Percentiles rank a stretch among this genome's conserved stretches.
These are phyloP conservation scores for Chelonia mydas DNA, from an alignment of 2,797 vertebrate genomes.

Conservation along the genomic window DNA sequence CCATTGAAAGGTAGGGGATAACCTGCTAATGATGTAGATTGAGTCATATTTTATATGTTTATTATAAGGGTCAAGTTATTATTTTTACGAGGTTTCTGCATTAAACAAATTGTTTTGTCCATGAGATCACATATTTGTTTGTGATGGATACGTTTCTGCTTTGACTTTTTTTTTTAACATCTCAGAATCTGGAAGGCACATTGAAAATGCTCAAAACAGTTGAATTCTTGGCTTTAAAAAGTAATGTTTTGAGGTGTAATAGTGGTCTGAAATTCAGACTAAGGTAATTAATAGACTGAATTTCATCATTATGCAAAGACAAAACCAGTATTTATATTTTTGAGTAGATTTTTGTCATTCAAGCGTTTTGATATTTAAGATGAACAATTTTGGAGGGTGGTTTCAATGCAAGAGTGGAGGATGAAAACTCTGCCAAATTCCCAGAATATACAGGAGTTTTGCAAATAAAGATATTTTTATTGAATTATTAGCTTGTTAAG, in stretches of 20 bases:
- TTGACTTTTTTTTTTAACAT: background rate
- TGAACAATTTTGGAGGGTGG: background rate
- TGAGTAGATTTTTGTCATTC: background rate
- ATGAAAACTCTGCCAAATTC: background rate
- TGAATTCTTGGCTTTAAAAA: background rate
- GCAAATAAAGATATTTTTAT: background rate
- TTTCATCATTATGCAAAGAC: background rate
- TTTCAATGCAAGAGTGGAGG: background rate
- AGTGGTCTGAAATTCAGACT: background rate
- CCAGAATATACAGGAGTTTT: background rate
- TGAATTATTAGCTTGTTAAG: background rate
- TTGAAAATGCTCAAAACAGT: background rate
- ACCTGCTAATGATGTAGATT: background rate
- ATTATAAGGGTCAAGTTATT: background rate
- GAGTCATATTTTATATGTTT: background rate
- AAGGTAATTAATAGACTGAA: background rate
- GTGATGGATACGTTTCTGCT: accelerated
- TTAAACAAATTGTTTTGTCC: background rate
- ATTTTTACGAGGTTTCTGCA: background rate
- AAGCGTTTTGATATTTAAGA: background rate
- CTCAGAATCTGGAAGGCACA: background rate
- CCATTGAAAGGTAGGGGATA: conserved; percentile 9
- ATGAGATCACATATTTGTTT: background rate
- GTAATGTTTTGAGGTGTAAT: background rate
- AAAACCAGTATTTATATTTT: background rate